Evolutionary conservation across 1,140 invertebrate species (phyloP), one percentile per base, ranked within the genome.

Genomic region (Eurosta solidaginis): DNA sequence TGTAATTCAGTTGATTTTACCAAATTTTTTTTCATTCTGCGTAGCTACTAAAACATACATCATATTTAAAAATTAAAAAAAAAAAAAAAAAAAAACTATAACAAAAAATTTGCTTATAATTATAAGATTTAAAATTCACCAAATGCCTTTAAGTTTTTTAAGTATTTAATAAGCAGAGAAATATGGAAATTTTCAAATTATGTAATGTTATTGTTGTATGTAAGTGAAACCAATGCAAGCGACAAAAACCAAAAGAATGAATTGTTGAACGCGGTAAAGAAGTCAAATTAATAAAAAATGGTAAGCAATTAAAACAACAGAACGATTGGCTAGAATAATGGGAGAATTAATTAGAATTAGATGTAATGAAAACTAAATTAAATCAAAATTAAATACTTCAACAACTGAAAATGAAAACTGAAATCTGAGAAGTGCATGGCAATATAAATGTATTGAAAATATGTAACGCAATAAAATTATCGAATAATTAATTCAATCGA

Each of bases 111-210:
- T 40, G 20, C 6, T 68, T 68, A 82, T 83, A 79, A 80, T 75
- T 75, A 75, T 49, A 77, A 76, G 29, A 9, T 40, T 36, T 68
- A 68, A 77, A 77, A 83, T 81, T 85, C 84, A 85, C 84, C 77
- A 81, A 85, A 78, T 85, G 84, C 84, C 84, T 85, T 84, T 85
- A 76, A 80, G 82, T 85, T 83, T 84, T 79, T 79, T 78, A 54
- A 49, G 73, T 45, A 75, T 27, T 29, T 40, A 29, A 47, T 27
- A 22, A 6, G 25, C 36, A 2, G n/a, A n/a, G 47, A 17, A 6
- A 52, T 52, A 20, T 40, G 49, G 27, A 33, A 47, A 47, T 9
- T 10, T 36, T 7, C 33, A 40, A 68, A 40, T 68, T 9, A 40
- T 40, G 36, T 10, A 68, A 40, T 40, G 59, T 68, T 68, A 12